These are phyloP conservation scores for Diplosoma virens DNA, from an alignment of 23 tunicate species.

Conservation along the genomic window DNA sequence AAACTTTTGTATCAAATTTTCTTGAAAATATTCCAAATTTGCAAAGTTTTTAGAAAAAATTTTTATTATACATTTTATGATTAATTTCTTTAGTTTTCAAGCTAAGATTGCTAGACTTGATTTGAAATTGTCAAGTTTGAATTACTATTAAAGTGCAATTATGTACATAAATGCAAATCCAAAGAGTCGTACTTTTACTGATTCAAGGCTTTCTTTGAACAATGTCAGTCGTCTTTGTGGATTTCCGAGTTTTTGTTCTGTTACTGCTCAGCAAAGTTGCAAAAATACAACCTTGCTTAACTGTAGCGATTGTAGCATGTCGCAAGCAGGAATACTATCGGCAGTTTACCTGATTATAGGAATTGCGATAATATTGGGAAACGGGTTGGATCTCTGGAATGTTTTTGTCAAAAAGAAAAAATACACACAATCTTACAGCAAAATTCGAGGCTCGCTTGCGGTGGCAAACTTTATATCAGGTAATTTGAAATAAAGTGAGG, in stretches of 20 bases:
- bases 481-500: no score
- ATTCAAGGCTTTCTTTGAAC: no score
- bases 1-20: no score
- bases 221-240: conserved; percentile 22
- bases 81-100: no score
- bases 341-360: conserved; percentile 27
- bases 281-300: neutral
- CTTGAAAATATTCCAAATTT: no score
- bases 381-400: conserved; percentile 21
- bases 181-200: no score
- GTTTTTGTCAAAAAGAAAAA: neutral
- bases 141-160: no score
- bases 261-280: neutral
- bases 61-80: no score
- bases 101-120: no score
- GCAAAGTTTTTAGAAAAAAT: no score
- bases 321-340: neutral
- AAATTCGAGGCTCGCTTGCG: conserved; percentile 36
- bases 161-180: no score
- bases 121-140: no score
- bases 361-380: conserved; percentile 19
- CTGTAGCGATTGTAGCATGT: conserved; percentile 14
- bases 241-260: conserved; percentile 28
- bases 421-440: conserved; percentile 21
- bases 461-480: conserved; percentile 40